These are phyloP conservation scores for Baccha elongata DNA, from an alignment of 2,888 invertebrate species.

Conservation along the genomic window DNA sequence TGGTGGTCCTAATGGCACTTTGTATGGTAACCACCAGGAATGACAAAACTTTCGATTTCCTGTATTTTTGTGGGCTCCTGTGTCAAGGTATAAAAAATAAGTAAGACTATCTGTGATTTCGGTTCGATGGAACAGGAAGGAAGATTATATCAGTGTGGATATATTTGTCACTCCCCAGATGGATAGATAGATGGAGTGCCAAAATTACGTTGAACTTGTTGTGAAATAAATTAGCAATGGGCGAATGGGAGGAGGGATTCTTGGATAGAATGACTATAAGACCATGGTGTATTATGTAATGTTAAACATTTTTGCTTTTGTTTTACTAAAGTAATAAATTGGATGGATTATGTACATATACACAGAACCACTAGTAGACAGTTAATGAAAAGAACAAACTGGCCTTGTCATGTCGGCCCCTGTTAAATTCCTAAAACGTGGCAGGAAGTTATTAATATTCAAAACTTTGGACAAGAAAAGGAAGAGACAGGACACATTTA, in stretches of 20 bases:
- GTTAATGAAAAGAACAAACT: conserved; percentile 1
- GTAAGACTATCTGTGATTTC: conserved; percentile 51
- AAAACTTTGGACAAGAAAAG: neutral
- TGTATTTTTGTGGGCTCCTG: conserved; percentile 20
- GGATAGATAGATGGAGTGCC: conserved; percentile 40
- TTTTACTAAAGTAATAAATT: conserved; percentile 28
- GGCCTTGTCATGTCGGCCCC: too few species aligned
- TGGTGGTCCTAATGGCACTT: conserved; percentile 32
- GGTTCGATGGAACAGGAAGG: neutral
- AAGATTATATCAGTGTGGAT: conserved; percentile 4
- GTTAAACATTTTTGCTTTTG: conserved; percentile 12
- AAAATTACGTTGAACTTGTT: conserved; percentile 55
- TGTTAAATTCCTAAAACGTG: neutral
- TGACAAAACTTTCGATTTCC: conserved; percentile 59
- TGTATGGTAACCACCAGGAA: conserved; percentile 55
- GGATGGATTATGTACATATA: conserved; percentile 3
- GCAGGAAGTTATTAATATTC: conserved; percentile 35
- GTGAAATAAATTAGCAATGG: conserved; percentile 47
- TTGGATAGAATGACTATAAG: neutral
- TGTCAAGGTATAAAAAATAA: conserved; percentile 24
- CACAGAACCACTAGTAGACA: neutral
- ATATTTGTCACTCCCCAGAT: conserved; percentile 31
- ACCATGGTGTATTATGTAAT: conserved; percentile 10
- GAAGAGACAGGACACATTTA: too few species aligned
- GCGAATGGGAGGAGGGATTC: neutral